Base-by-base conservation (phyloP, 2,888 invertebrate genomes). In the Epsilonema sp. region DNA sequence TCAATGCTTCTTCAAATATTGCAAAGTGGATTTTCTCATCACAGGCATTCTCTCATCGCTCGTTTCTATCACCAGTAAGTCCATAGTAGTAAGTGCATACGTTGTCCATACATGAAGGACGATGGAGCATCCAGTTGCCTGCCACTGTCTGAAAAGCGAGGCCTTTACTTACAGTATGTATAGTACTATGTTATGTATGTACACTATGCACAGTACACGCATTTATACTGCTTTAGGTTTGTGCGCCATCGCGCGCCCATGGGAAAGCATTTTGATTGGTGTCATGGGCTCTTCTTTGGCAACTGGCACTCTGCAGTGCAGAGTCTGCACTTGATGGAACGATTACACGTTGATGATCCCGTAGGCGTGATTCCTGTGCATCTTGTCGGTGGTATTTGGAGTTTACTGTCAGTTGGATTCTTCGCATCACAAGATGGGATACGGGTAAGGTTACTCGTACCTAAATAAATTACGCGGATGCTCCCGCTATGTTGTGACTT, bases 331-430 rank as follows among this genome's bases (percentile, higher is more conserved):
- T 24, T 58, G 8, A 47, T 58, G 8, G 58, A 58, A 16, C 31
- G 31, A 31, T 8, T 16, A 8, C 51, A 52, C n/a, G 53, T 55
- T 26, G 42, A 42, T 43, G 56, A 58, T 36, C 56, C 58, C 1
- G 58, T 58, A 3, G 58, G 58, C 3, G 56, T 57, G 36, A 56
- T 57, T 2, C 57, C 57, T 22, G 56, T 57, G 21, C 58, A 58
- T 49, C 42, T 55, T 45, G 56, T 56, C 0, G 54, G 54, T 3
- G 56, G 56, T 13, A 54, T 58, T 23, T 58, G 58, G 67, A 66
- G 67, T 8, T 58, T 67, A 61, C 42, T 67, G 2, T 57, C 65
- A 1, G 65, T 65, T 1, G 67, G 66, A 1, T 53, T 66, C 8
- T 66, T 66, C 50, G 64, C 59, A 4, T 58, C 60, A n/a, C 47